Evolutionary conservation across 2,797 vertebrate species (phyloP).

Genomic region (Enteromius anoplus): DNA sequence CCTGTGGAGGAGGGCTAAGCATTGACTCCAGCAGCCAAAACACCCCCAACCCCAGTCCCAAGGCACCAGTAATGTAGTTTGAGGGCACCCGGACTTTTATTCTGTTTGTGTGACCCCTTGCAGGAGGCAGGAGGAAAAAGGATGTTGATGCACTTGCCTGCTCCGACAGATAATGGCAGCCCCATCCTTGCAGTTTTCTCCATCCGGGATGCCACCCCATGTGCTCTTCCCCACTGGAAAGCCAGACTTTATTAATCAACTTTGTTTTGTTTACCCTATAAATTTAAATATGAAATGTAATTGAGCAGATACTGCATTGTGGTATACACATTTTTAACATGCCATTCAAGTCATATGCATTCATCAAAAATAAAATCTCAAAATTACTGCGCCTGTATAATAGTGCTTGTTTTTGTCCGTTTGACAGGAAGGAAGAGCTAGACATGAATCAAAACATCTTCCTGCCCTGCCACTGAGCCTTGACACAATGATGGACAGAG

Average conservation of each 20-base stretch:
- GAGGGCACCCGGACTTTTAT: slow-evolving; percentile 70
- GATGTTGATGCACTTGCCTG: slow-evolving; percentile 71
- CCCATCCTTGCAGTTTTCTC: slow-evolving; percentile 56
- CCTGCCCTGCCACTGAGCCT: slow-evolving; percentile 27
- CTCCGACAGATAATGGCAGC: slow-evolving; percentile 73
- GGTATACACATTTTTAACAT: neutral
- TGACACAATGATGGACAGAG: slow-evolving; percentile 30
- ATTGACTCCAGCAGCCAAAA: slow-evolving; percentile 64
- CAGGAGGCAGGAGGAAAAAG: slow-evolving; percentile 78
- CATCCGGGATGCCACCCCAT: slow-evolving; percentile 54
- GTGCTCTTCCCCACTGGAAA: slow-evolving; percentile 23
- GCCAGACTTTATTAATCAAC: neutral
- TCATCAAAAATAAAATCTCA: neutral
- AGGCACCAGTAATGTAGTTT: slow-evolving; percentile 60
- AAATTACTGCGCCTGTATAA: neutral
- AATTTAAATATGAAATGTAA: neutral
- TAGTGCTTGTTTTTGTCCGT: slow-evolving; percentile 33
- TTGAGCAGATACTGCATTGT: neutral
- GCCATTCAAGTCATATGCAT: neutral
- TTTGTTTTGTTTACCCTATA: neutral
- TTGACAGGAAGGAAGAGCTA: slow-evolving; percentile 24
- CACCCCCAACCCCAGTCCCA: slow-evolving; percentile 53
- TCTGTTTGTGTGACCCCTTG: slow-evolving; percentile 78
- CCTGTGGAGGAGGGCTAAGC: slow-evolving; percentile 34
- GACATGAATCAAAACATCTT: slow-evolving; percentile 45